These are phyloP conservation scores for Oryzias javanicus DNA, from an alignment of 2,113 vertebrate genomes.

Conservation along the genomic window DNA sequence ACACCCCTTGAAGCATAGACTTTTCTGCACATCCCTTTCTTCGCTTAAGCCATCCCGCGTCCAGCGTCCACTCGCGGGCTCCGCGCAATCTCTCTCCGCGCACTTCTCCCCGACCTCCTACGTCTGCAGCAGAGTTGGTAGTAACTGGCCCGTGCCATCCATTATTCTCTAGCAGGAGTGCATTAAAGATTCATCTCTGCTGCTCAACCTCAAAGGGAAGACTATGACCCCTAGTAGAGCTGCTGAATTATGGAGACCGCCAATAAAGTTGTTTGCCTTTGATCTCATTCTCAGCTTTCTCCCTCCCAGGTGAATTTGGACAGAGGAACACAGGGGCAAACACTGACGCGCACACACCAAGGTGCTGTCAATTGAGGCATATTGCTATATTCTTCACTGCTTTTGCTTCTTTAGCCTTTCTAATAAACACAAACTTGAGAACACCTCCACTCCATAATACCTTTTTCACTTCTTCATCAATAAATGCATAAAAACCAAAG, in stretches of 20 bases:
- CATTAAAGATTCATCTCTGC: conserved; percentile 78
- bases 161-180: conserved; percentile 70
- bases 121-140: conserved; percentile 47
- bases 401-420: conserved; percentile 4
- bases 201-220: conserved; percentile 75
- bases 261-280: conserved; percentile 80
- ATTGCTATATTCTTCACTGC: conserved; percentile 27
- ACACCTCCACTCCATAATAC: conserved; percentile 14
- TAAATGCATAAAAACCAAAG: conserved; percentile 20
- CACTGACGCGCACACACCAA: conserved; percentile 21
- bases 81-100: conserved; percentile 5
- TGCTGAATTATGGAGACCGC: conserved; percentile 79
- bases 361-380: conserved; percentile 19
- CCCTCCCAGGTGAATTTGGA: conserved; percentile 56
- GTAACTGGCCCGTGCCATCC: conserved; percentile 63
- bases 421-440: conserved; percentile 31
- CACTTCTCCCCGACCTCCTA: conserved; percentile 7
- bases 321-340: conserved; percentile 43
- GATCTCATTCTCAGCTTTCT: conserved; percentile 68
- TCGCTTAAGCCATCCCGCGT: conserved; percentile 17
- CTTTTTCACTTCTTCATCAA: conserved; percentile 16
- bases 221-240: conserved; percentile 75
- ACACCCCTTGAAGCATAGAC: conserved; percentile 2
- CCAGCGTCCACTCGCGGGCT: conserved; percentile 24
- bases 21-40: conserved; percentile 1